Evolutionary conservation across 2,113 vertebrate species (phyloP), one percentile per base, ranked within the genome.

Genomic region (Osmerus eperlanus): DNA sequence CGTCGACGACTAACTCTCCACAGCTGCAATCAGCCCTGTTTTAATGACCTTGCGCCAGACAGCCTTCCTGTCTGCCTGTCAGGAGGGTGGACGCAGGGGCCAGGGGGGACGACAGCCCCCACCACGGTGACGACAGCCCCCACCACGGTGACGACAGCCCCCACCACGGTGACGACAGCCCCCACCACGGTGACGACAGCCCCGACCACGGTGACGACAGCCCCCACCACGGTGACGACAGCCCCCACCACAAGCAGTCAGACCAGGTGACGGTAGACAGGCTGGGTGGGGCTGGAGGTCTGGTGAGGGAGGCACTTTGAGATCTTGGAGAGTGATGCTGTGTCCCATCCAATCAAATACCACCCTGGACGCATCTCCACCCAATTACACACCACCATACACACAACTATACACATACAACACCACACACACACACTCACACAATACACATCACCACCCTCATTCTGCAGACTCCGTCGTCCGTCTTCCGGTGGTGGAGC

Each of bases 1-100:
- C 82, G 73, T 65, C 70, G 74, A 77, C 77, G 88, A 88, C 89
- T 86, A 86, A 87, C 75, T 88, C 74, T 54, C 62, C 29, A 14
- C 29, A 64, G 62, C 61, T 47, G 41, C 84, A 82, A 83, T 76
- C 73, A 78, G 81, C 83, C 77, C 68, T 67, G 52, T 36, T 73
- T 73, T 47, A 47, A 47, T 47, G 41, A 47, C 41, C 41, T 47
- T 0, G 41, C 41, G 9, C 41, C 41, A 47, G 41, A 47, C 41
- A 47, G 41, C 36, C 16, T 2, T 32, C 12, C 47, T 19, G 16
- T 19, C 64, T 29, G 53, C 79, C 72, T 75, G 83, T 83, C 67
- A 76, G 71, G 67, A 67, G 28, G 65, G 54, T 21, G 75, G 36
- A 8, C 47, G 66, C 73, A 73, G 78, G 61, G 66, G 71, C 76